Base-by-base conservation (phyloP, 2,888 invertebrate species). In the Gastrophysa polygoni region DNA sequence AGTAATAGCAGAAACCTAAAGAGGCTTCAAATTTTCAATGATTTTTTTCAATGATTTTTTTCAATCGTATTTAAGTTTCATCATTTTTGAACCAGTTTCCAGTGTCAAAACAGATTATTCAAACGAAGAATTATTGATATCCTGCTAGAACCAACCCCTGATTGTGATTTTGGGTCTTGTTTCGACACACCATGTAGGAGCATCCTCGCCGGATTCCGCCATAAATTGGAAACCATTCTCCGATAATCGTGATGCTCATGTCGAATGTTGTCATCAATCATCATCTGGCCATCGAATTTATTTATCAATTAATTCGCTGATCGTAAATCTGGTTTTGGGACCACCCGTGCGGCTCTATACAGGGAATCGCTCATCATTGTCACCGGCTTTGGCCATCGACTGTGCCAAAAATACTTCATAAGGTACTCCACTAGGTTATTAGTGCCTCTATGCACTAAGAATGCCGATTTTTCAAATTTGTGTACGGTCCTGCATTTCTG, bases 351-450 rank as follows among this genome's bases (percentile, higher is more conserved):
- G 32, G 11, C 68, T 62, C 63, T 67, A 66, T 71, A 73, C 68
- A 69, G 68, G 68, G 72, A 73, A 74, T 70, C 68, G 67, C 67
- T 73, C 71, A 73, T 75, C 72, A 71, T 72, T 70, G 64, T 60
- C 60, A 69, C 68, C 70, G 70, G 73, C 72, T 71, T 54, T 62
- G 51, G 64, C 59, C 74, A 74, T 65, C 65, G 64, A 59, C 63
- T 52, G 59, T 51, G 61, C 67, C 66, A 61, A 71, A 68, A 43
- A 21, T 16, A 18, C 16, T 54, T 34, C n/a, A n/a, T n/a, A n/a
- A n/a, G n/a, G n/a, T n/a, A n/a, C n/a, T n/a, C n/a, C n/a, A 43
- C 21, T 54, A 28, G 54, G 24, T 24, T 54, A 54, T 54, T 54
- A 16, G 54, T n/a, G n/a, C n/a, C n/a, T n/a, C 54, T 43, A 24